Evolutionary conservation across 2,113 vertebrate genomes (phyloP).

Genomic region (Alosa alosa): DNA sequence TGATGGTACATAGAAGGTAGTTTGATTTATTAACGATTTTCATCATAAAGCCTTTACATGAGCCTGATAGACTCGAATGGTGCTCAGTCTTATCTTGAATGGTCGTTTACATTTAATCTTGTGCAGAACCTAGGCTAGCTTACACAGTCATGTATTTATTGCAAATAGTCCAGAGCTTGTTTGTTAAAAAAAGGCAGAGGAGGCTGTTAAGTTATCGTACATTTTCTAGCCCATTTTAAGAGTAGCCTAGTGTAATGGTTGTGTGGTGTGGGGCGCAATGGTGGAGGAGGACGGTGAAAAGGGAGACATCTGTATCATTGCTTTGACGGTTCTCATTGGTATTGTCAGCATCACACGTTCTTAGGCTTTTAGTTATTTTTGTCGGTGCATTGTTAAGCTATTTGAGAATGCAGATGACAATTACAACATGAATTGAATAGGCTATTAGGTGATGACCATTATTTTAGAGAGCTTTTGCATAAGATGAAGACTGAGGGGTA

Average conservation of each 20-base stretch:
- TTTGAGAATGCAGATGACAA: neutral
- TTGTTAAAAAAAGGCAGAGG: neutral
- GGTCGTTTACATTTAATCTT: conserved; percentile 12
- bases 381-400: neutral
- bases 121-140: neutral
- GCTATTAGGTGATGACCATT: neutral
- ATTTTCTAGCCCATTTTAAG: neutral
- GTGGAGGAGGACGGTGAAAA: conserved; percentile 41
- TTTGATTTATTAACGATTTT: conserved; percentile 19
- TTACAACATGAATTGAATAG: neutral
- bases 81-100: neutral
- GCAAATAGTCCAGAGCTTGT: neutral
- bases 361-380: neutral
- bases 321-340: conserved; percentile 31
- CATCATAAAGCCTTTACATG: conserved; percentile 10
- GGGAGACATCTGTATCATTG: conserved; percentile 38
- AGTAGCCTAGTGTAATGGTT: conserved; percentile 7
- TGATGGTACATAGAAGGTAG: conserved; percentile 17
- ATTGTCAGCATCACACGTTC: conserved; percentile 19
- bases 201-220: neutral
- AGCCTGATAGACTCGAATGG: neutral
- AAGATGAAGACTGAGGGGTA: neutral
- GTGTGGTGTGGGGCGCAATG: conserved; percentile 36
- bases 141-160: neutral
- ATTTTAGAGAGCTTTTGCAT: neutral